phyloP scores from a whole-genome alignment of 2,888 invertebrate species.

The Scaptomyza reducta region DNA sequence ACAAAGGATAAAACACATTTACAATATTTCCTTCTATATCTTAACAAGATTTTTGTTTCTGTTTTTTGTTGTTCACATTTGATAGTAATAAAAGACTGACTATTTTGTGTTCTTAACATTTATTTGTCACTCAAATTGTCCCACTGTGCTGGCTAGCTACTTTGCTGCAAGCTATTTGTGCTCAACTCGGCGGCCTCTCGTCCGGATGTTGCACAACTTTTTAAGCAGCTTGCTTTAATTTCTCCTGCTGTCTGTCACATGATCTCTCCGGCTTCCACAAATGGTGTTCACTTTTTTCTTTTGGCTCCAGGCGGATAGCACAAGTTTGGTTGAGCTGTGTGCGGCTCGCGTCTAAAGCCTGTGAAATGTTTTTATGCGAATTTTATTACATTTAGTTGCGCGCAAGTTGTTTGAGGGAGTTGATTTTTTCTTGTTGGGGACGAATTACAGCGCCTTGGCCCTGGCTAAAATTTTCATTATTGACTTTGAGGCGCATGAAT shows the following conservation, averaged over 20 bases:
- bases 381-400: conserved; percentile 71
- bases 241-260: conserved; percentile 56
- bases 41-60: too few relatives aligned
- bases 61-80: too few relatives aligned
- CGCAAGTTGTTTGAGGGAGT: conserved; percentile 12
- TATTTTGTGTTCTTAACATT: too few relatives aligned
- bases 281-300: conserved; percentile 1
- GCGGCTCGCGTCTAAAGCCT: conserved; percentile 48
- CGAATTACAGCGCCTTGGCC: conserved; percentile 43
- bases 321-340: conserved; percentile 48
- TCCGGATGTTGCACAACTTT: conserved; percentile 68
- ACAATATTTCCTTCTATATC: too few relatives aligned
- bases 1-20: not conserved
- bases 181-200: conserved; percentile 35
- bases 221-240: conserved; percentile 69
- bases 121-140: not conserved
- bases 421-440: conserved; percentile 1
- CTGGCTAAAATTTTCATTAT: conserved; percentile 61
- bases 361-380: conserved; percentile 75
- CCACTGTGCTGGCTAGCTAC: conserved; percentile 29
- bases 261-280: conserved; percentile 38
- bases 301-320: conserved; percentile 37
- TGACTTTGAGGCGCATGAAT: conserved; percentile 68
- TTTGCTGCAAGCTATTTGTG: conserved; percentile 32
- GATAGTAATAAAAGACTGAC: too few relatives aligned